phyloP scores from a whole-genome alignment of 2,888 invertebrate genomes.

The Leptopilina drosophilae region DNA sequence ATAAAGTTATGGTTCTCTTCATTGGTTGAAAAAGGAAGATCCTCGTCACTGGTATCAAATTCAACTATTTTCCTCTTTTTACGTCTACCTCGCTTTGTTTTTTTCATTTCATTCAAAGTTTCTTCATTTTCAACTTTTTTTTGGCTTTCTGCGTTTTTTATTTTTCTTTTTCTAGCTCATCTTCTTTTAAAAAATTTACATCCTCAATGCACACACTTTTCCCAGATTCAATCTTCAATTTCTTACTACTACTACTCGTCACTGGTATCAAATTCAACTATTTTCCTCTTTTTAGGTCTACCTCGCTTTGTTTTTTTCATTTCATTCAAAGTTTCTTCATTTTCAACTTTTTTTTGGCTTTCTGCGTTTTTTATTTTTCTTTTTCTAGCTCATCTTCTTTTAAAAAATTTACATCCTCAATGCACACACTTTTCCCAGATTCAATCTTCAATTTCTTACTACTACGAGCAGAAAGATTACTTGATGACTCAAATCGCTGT shows the following conservation, averaged over 20 bases:
- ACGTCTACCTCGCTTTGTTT: constrained; percentile 12
- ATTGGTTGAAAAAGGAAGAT: too few relatives aligned
- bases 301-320: constrained; percentile 3
- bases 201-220: too few relatives aligned
- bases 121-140: constrained; percentile 12
- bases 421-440: background rate
- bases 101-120: constrained; percentile 5
- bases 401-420: background rate
- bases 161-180: background rate
- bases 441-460: background rate
- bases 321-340: constrained; percentile 23
- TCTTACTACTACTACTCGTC: background rate
- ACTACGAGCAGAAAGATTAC: constrained; percentile 1
- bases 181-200: background rate
- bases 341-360: background rate
- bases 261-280: constrained; percentile 50
- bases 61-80: constrained; percentile 14
- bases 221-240: background rate
- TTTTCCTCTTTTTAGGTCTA: constrained; percentile 10
- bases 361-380: constrained; percentile 1
- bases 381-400: constrained; percentile 9
- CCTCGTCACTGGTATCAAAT: constrained; percentile 49
- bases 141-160: constrained; percentile 7
- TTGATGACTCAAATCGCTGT: background rate
- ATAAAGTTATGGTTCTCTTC: too few relatives aligned